phyloP scores from a whole-genome alignment of 2,797 vertebrate species.

The Gouania willdenowi region DNA sequence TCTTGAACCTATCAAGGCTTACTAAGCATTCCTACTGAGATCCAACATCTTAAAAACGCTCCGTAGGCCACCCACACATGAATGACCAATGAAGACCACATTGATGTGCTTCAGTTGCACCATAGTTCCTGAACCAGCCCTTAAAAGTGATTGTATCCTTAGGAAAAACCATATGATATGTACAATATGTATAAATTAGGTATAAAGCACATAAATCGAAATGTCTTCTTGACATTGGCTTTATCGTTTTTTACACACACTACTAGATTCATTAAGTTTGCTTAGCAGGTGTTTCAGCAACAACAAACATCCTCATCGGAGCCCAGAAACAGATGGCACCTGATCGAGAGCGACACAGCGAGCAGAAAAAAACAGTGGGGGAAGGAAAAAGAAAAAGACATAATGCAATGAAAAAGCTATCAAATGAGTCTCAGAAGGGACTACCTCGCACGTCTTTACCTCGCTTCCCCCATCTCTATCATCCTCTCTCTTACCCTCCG shows the following conservation, averaged over 20 bases:
- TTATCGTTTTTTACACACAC: constrained; percentile 26
- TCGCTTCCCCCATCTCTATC: constrained; percentile 19
- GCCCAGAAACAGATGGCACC: constrained; percentile 52
- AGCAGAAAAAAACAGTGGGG: constrained; percentile 4
- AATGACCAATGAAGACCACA: constrained; percentile 2
- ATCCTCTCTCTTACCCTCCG: constrained; percentile 26
- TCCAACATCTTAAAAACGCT: constrained; percentile 5
- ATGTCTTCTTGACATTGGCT: constrained; percentile 10
- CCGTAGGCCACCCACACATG: constrained; percentile 10
- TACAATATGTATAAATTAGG: constrained; percentile 7
- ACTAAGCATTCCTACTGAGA: background rate
- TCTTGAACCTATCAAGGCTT: constrained; percentile 31
- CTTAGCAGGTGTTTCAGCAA: constrained; percentile 45
- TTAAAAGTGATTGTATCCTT: background rate
- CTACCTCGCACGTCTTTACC: constrained; percentile 16
- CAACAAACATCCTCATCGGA: constrained; percentile 49
- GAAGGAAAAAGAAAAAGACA: constrained; percentile 3
- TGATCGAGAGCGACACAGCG: constrained; percentile 28
- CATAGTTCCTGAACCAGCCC: background rate
- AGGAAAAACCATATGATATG: background rate
- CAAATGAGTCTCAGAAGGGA: constrained; percentile 46
- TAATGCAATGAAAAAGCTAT: constrained; percentile 45
- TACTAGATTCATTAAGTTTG: constrained; percentile 44
- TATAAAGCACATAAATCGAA: constrained; percentile 16
- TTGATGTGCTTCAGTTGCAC: background rate